Base-by-base conservation (phyloP, 2,797 vertebrate species). In the Sebastes vulpes region DNA sequence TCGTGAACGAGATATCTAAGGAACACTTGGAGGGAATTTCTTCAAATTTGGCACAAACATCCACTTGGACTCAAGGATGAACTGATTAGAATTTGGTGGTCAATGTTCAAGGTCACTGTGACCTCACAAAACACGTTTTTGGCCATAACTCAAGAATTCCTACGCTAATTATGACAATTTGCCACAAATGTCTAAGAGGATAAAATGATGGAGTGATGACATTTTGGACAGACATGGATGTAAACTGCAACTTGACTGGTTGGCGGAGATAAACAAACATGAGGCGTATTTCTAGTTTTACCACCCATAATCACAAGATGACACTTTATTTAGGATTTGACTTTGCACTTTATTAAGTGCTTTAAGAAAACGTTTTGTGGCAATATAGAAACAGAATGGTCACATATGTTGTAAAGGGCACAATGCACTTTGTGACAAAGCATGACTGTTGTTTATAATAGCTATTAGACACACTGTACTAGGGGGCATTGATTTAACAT, bases 201-300 rank as follows among this genome's bases (percentile, higher is more conserved):
- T 42, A 7, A 46, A 18, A 46, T 46, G 1, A 46, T 46, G 14
- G 0, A 46, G 42, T 46, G 42, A 0, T 46, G 42, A 46, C 16
- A 46, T 46, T 46, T 48, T 48, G 42, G 42, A n/a, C 16, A 48
- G 16, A 48, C 42, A 18, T 48, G 42, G 42, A 48, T n/a, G 42
- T 48, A 8, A 48, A 48, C 42, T 48, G 42, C 42, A 48, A 48
- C 42, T 8, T 48, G 16, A 48, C 16, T 48, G 42, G 42, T 48
- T 48, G 16, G 7, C 1, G 16, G 42, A 48, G 3, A 0, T 0
- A 8, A 0, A n/a, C 42, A 48, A 46, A 0, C 42, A 0, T 18
- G 42, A 48, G 42, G 42, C 42, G 3, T n/a, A 48, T 0, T 48
- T 18, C 6, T 46, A 18, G 6, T 46, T 46, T 18, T 0, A 48